A percentile compares a stretch with the other conserved stretches of the same genome.
phyloP scores from a whole-genome alignment of 1,140 invertebrate genomes.

The Spodoptera litura region DNA sequence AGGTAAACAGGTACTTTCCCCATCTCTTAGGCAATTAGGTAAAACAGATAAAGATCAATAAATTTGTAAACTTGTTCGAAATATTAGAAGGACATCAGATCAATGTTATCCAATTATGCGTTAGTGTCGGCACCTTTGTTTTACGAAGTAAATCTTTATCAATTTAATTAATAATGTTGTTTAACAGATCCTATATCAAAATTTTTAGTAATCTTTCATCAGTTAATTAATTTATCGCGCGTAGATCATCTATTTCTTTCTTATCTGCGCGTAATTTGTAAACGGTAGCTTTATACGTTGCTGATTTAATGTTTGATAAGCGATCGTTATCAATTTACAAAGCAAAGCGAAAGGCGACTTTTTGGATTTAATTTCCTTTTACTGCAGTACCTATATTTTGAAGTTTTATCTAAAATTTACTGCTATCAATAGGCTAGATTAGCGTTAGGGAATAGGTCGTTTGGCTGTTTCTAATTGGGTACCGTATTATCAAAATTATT shows the following conservation, averaged over 20 bases:
- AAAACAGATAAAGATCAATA: too few relatives aligned
- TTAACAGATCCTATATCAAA: slow-evolving; percentile 37
- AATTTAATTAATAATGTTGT: slow-evolving; percentile 45
- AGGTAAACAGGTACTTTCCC: not conserved
- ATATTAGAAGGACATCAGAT: slow-evolving; percentile 20
- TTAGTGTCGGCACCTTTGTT: slow-evolving; percentile 25
- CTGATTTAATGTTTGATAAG: slow-evolving; percentile 13
- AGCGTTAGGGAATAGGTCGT: not conserved
- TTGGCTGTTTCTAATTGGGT: not conserved
- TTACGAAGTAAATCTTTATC: slow-evolving; percentile 26
- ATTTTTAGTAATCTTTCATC: slow-evolving; percentile 38
- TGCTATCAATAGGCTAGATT: slow-evolving; percentile 9
- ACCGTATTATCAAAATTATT: not conserved
- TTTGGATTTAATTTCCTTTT: slow-evolving; percentile 9
- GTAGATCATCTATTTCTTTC: slow-evolving; percentile 26
- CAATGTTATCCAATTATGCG: slow-evolving; percentile 24
- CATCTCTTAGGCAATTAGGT: not conserved
- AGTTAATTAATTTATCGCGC: slow-evolving; percentile 35
- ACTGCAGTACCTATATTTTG: not conserved
- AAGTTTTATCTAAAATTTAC: not conserved
- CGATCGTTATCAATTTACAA: slow-evolving; percentile 27
- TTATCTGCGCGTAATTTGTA: slow-evolving; percentile 17
- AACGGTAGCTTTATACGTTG: slow-evolving; percentile 32
- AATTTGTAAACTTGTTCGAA: not conserved
- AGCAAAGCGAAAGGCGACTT: slow-evolving; percentile 9